Percentiles rank a stretch among this genome's conserved stretches.
Evolutionary conservation across 2,888 invertebrate genomes (phyloP).

Genomic region (Erebia epiphron): DNA sequence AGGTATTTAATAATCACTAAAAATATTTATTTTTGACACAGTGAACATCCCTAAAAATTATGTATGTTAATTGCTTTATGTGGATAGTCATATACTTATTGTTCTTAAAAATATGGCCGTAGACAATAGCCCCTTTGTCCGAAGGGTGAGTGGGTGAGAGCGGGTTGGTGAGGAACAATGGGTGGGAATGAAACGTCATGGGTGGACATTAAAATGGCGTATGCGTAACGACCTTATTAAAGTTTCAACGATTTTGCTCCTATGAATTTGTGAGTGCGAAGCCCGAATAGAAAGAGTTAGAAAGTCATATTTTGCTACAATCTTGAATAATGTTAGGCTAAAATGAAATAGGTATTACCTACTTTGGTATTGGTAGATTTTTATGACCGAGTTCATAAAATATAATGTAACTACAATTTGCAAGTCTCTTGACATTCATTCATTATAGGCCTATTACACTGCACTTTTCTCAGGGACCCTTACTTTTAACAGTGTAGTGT

Average conservation of each 20-base stretch:
- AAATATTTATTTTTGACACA: too few species aligned
- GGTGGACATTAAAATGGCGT: slow-evolving; percentile 69
- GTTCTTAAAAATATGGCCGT: slow-evolving; percentile 34
- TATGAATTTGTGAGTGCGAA: slow-evolving; percentile 26
- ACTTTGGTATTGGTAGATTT: too few species aligned
- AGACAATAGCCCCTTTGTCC: slow-evolving; percentile 31
- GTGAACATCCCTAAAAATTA: neutral
- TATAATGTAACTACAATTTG: too few species aligned
- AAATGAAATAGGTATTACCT: neutral
- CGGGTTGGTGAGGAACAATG: slow-evolving; percentile 32
- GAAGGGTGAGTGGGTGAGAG: slow-evolving; percentile 29
- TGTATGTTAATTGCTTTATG: slow-evolving; percentile 8
- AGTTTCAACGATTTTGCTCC: slow-evolving; percentile 31
- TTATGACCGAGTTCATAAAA: too few species aligned
- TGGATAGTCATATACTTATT: slow-evolving; percentile 23
- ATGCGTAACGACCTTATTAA: slow-evolving; percentile 40
- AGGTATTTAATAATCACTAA: too few species aligned
- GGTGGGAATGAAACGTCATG: slow-evolving; percentile 43
- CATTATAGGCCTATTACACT: too few species aligned
- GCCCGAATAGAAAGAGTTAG: neutral
- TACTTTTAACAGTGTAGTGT: too few species aligned
- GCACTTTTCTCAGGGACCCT: too few species aligned
- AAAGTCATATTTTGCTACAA: neutral
- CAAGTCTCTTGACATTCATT: too few species aligned
- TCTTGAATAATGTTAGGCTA: too few species aligned